Conservation (phyloP, 2,888 invertebrate genomes). For the Nudaria mundana region DNA sequence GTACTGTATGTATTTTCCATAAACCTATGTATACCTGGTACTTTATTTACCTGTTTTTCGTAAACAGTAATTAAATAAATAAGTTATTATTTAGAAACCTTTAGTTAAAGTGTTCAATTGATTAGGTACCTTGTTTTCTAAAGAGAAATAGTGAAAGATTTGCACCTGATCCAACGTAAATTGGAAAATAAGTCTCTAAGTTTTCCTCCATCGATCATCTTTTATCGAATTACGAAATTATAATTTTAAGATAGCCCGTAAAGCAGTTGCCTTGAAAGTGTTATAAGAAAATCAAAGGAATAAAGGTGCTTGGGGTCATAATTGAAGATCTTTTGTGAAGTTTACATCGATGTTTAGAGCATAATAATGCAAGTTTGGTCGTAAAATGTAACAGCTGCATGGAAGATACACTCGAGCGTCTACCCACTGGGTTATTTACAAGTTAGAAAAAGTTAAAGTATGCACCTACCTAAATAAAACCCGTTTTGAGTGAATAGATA, state of each 20-base stretch:
- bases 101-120: too few relatives aligned
- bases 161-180: constrained; percentile 48
- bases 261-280: constrained; percentile 9
- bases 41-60: too few relatives aligned
- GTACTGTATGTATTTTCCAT: too few relatives aligned
- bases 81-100: too few relatives aligned
- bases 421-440: constrained; percentile 57
- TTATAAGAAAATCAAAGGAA: constrained; percentile 23
- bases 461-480: too few relatives aligned
- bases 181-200: constrained; percentile 43
- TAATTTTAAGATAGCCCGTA: not conserved
- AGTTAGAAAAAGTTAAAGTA: constrained; percentile 42
- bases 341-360: constrained; percentile 62
- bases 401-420: constrained; percentile 54
- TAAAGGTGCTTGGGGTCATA: constrained; percentile 33
- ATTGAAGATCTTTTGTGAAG: constrained; percentile 53
- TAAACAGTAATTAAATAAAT: too few relatives aligned
- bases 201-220: constrained; percentile 18
- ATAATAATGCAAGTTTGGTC: constrained; percentile 71
- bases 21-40: too few relatives aligned
- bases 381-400: constrained; percentile 75
- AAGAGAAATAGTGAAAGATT: too few relatives aligned
- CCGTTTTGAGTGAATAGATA: too few relatives aligned
- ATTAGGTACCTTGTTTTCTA: too few relatives aligned
- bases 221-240: constrained; percentile 23